Conservation (phyloP, 2,888 invertebrate species). For the Synanthedon andrenaeformis region DNA sequence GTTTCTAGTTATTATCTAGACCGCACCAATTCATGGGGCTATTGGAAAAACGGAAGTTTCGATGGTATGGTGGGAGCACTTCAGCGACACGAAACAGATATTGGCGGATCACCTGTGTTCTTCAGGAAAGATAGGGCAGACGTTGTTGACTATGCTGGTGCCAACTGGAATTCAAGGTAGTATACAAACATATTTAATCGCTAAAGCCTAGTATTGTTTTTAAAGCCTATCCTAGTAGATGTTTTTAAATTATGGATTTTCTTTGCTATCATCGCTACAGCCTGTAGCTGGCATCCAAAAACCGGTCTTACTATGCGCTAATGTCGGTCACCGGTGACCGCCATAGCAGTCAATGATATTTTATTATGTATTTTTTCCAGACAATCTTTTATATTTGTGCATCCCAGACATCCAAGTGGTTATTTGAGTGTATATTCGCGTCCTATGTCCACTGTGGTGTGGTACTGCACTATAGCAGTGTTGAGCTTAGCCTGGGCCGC, state of each 20-base stretch:
- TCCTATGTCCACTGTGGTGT: conserved; percentile 71
- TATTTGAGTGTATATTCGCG: conserved; percentile 74
- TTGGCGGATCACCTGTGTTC: conserved; percentile 76
- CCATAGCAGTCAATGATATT: too few relatives aligned
- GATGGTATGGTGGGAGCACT: conserved; percentile 75
- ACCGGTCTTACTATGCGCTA: too few relatives aligned
- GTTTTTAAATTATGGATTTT: too few relatives aligned
- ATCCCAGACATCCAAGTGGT: conserved; percentile 72
- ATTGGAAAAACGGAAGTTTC: conserved; percentile 71
- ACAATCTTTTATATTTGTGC: conserved; percentile 75
- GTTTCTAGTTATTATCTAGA: conserved; percentile 42
- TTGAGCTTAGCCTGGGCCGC: conserved; percentile 25
- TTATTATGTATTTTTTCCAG: conserved; percentile 35
- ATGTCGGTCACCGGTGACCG: too few relatives aligned
- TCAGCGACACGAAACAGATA: conserved; percentile 69
- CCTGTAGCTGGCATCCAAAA: too few relatives aligned
- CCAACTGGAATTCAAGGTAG: conserved; percentile 74
- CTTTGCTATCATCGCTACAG: too few relatives aligned
- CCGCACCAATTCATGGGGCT: conserved; percentile 74
- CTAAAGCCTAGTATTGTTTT: neutral
- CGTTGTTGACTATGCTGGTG: conserved; percentile 70
- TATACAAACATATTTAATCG: conserved; percentile 2
- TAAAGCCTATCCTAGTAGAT: too few relatives aligned
- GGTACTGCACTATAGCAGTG: conserved; percentile 58
- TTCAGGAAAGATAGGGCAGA: conserved; percentile 72